These are phyloP conservation scores for Diaprepes abbreviatus DNA, from an alignment of 2,888 invertebrate species.

Conservation along the genomic window DNA sequence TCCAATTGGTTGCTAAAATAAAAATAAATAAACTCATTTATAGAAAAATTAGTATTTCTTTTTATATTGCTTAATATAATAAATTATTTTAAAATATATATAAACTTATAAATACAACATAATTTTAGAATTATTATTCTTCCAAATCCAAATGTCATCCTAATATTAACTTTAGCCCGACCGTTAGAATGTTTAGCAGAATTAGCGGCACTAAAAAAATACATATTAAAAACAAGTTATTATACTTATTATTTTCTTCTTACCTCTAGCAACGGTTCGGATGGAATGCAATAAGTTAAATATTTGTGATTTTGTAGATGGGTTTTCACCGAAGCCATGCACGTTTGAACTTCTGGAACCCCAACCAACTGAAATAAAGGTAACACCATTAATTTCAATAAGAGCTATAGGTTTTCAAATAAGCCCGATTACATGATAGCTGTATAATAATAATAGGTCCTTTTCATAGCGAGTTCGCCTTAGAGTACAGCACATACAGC, in stretches of 20 bases:
- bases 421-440: no score
- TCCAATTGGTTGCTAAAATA: no score
- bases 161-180: conserved; percentile 88
- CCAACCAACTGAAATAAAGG: conserved; percentile 84
- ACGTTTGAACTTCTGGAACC: conserved; percentile 78
- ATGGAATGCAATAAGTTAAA: conserved; percentile 94
- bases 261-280: conserved; percentile 96
- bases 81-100: neutral
- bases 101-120: neutral
- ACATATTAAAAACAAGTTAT: conserved; percentile 37
- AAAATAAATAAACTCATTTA: no score
- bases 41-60: no score
- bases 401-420: no score
- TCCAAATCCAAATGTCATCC: conserved; percentile 71
- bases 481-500: no score
- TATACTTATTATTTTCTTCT: conserved; percentile 1
- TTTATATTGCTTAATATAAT: neutral
- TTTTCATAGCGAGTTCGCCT: no score
- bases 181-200: conserved; percentile 88
- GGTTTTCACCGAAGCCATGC: conserved; percentile 89
- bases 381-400: no score
- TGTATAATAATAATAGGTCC: no score
- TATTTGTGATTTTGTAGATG: conserved; percentile 89
- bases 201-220: conserved; percentile 94
- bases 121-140: neutral